phyloP scores from a whole-genome alignment of 2,113 vertebrate species.

The Fregata magnificens region DNA sequence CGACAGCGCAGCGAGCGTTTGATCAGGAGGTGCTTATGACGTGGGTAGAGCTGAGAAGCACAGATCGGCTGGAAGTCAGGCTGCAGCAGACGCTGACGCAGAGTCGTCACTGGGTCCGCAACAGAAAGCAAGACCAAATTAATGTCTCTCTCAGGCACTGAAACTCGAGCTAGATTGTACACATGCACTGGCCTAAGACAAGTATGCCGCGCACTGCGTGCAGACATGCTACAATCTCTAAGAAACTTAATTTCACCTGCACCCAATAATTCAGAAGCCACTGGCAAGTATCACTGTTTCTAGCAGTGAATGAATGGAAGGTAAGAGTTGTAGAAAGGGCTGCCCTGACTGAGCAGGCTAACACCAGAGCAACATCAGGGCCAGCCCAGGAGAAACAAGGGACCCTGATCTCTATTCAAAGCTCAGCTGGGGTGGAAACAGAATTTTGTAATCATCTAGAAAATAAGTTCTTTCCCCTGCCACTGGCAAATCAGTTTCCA shows the following conservation, averaged over 20 bases:
- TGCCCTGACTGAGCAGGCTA: neutral
- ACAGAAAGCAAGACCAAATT: neutral
- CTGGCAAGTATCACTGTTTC: neutral
- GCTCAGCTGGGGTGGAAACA: neutral
- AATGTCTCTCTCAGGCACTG: neutral
- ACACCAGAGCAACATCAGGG: neutral
- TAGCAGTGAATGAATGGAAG: neutral
- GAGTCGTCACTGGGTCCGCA: conserved; percentile 84
- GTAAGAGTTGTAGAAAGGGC: neutral
- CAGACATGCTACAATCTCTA: neutral
- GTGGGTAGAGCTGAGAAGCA: conserved; percentile 93
- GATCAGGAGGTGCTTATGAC: conserved; percentile 97
- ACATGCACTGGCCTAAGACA: neutral
- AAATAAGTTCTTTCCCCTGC: neutral
- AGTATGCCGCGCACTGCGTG: fast-evolving
- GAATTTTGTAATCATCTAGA: neutral
- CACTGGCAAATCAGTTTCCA: neutral
- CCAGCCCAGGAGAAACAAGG: neutral
- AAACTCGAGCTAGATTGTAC: neutral
- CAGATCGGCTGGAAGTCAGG: conserved; percentile 94
- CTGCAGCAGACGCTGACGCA: conserved; percentile 95
- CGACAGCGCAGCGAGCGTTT: conserved; percentile 96
- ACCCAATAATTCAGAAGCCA: neutral
- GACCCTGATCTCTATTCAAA: neutral
- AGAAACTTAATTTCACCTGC: neutral